Evolutionary conservation across 2,888 invertebrate genomes (phyloP), one percentile per base, ranked within the genome.

Genomic region (Taenaris catops): DNA sequence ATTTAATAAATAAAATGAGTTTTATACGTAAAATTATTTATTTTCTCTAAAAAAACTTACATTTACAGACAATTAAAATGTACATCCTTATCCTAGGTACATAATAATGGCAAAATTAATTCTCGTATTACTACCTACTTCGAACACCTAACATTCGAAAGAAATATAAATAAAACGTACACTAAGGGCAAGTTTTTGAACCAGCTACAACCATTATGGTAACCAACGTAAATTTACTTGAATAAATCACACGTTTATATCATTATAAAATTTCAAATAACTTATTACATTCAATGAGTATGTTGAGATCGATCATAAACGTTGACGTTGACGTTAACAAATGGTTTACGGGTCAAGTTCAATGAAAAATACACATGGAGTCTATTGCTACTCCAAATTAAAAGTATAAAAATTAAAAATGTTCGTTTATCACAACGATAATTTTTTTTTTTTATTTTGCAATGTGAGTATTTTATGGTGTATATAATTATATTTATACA

Each of bases 61-160:
- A 76, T 66, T 67, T 68, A 80, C 51, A 75, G 72, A 74, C 72
- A 81, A 71, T 74, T 83, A 81, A 71, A 80, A 83, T 83, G 75
- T 83, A 86, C 84, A 86, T 61, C 61, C 84, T 86, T 84, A 86
- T 55, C 52, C 84, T 84, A 86, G 65, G 74, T 80, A 84, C 75
- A 72, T 76, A 64, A 54, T 79, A 83, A 84, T 86, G 86, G 86
- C 86, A 86, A 81, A 74, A 74, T 60, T 63, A 70, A 68, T 66
- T 72, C 66, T 75, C 69, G 62, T 66, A 49, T 55, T 49, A 53
- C 46, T 48, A 53, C 55, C 46, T 45, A 52, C 55, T 48, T 58
- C 58, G 58, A 70, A 74, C 74, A 79, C n/a, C n/a, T n/a, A n/a
- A n/a, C 76, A 70, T 58, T 59, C 58, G 46, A 48, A 63, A 60